Evolutionary conservation across 2,113 vertebrate species (phyloP).

Genomic region (Axis porcinus): DNA sequence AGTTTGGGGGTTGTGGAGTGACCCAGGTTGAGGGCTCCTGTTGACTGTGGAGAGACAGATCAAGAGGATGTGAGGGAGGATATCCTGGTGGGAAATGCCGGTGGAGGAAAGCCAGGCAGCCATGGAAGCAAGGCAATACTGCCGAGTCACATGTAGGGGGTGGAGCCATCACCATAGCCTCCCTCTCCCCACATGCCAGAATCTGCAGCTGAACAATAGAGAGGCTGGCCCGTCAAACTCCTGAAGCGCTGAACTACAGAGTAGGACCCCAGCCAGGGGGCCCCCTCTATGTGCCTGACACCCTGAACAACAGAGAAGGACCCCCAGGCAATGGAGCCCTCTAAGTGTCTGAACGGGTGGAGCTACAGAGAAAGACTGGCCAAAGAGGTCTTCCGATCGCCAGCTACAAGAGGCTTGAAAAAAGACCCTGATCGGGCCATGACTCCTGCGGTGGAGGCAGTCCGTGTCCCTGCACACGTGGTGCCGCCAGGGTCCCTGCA

Average conservation of each 20-base stretch:
- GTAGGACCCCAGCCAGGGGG: background rate
- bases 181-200: accelerated
- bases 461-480: accelerated
- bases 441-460: background rate
- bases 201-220: background rate
- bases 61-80: background rate
- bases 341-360: background rate
- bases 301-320: background rate
- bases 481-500: background rate
- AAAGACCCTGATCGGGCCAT: background rate
- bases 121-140: background rate
- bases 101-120: background rate
- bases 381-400: background rate
- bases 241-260: background rate
- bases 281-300: background rate
- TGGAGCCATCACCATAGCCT: background rate
- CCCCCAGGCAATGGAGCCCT: background rate
- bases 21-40: background rate
- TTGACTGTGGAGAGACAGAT: background rate
- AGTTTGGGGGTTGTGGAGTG: background rate
- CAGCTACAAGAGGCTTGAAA: background rate
- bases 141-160: accelerated
- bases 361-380: background rate
- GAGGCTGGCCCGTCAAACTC: background rate
- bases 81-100: background rate